These are phyloP conservation scores for Perca fluviatilis DNA, from an alignment of 2,113 vertebrate genomes.

Conservation along the genomic window DNA sequence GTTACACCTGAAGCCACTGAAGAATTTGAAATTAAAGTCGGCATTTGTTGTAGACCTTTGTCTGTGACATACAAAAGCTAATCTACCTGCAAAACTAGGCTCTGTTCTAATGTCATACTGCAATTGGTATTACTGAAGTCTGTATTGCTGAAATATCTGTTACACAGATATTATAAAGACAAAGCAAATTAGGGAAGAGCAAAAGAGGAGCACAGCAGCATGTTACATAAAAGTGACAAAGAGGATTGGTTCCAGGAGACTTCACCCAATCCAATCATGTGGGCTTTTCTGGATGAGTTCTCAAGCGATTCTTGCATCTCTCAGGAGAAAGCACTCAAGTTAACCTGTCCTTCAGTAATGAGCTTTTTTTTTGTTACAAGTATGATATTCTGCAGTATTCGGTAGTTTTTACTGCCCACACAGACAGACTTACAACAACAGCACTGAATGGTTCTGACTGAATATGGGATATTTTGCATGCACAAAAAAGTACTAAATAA, in stretches of 20 bases:
- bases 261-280: constrained; percentile 80
- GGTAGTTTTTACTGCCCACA: not conserved
- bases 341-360: constrained; percentile 70
- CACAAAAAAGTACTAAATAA: not conserved
- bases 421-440: not conserved
- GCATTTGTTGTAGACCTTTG: not conserved
- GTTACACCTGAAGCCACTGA: not conserved
- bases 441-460: not conserved
- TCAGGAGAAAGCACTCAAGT: constrained; percentile 62
- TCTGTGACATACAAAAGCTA: not conserved
- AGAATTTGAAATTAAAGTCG: not conserved
- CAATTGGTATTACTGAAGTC: constrained; percentile 25
- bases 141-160: constrained; percentile 34
- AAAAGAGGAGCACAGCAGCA: constrained; percentile 39
- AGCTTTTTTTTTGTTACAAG: constrained; percentile 11
- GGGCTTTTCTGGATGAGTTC: constrained; percentile 81
- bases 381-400: constrained; percentile 16
- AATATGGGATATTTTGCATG: not conserved
- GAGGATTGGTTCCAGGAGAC: constrained; percentile 80
- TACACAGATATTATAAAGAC: constrained; percentile 53
- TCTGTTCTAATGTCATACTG: not conserved
- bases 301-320: constrained; percentile 67
- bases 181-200: constrained; percentile 57
- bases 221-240: constrained; percentile 73
- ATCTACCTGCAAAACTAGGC: constrained; percentile 9